Evolutionary conservation across 2,797 vertebrate genomes (phyloP), one percentile per base, ranked within the genome.

Genomic region (Micrastur ruficollis): DNA sequence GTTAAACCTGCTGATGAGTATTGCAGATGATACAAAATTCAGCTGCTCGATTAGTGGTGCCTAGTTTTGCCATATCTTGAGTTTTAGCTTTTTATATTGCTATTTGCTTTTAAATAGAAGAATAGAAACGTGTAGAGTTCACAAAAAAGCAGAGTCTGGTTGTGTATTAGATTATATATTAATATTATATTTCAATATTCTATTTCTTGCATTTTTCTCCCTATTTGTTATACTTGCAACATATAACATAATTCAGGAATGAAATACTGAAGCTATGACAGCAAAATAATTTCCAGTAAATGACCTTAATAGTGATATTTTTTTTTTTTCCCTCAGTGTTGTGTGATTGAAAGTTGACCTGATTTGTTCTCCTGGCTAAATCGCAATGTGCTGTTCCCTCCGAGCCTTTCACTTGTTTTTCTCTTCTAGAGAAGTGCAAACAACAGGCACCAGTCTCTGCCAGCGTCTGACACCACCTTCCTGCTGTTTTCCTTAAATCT

Each of bases 341-440:
- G 5, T 90, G 65, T 95, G 91, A 90, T 95, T 95, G 87, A 82
- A 88, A 72, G 94, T 81, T 96, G 95, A 96, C 94, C 96, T 95
- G 91, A 81, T 95, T 95, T 94, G 82, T 95, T 95, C 70, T 93
- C 61, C 81, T 90, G 79, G 87, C 80, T 90, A 96, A 92, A 94
- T 91, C 14, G 5, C 89, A 95, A 67, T 0, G 1, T 95, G 91
- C 75, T 91, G 85, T 94, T 96, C 90, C 68, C 46, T 68, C 63
- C 2, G 12, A 92, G 91, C 80, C 72, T 81, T 95, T 86, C 62
- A 23, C 87, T 95, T 93, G 93, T 93, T 96, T 94, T 89, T 62
- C 59, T 79, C 46, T 90, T 83, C 61, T 66, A 66, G 85, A 90
- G 87, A 86, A 95, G 72, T 95, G 75, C 93, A 95, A 90, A 96